Evolutionary conservation across 2,888 invertebrate genomes (phyloP).

Genomic region (Clunio marinus): DNA sequence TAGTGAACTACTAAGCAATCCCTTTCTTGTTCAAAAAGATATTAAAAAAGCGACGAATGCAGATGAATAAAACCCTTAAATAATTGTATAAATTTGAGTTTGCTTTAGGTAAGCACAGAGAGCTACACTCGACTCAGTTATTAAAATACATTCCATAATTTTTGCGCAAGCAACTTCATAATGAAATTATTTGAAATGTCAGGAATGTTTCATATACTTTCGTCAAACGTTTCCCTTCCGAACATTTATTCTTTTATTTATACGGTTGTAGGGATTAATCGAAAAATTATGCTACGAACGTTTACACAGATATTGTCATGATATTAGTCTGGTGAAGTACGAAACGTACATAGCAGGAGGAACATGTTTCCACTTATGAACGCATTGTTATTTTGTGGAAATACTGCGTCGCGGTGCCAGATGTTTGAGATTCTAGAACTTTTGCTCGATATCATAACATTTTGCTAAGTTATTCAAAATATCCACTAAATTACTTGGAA

Average conservation of each 20-base stretch:
- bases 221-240: background rate
- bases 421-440: conserved; percentile 27
- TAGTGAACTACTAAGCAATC: too few species aligned
- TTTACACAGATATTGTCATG: background rate
- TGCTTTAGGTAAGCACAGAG: too few species aligned
- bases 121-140: conserved; percentile 13
- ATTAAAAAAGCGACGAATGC: too few species aligned
- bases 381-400: conserved; percentile 6
- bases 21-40: too few species aligned
- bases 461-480: too few species aligned
- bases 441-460: too few species aligned
- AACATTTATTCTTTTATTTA: background rate
- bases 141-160: conserved; percentile 31
- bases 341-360: background rate
- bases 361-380: conserved; percentile 31
- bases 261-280: background rate
- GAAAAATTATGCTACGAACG: background rate
- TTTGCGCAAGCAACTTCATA: conserved; percentile 24
- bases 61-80: too few species aligned
- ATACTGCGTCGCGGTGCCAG: conserved; percentile 5
- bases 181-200: conserved; percentile 17
- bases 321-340: background rate
- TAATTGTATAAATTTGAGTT: too few species aligned
- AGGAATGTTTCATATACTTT: conserved; percentile 26
- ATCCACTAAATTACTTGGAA: too few species aligned